A percentile compares a stretch with the other conserved stretches of the same genome.
Evolutionary conservation across 2,113 vertebrate genomes (phyloP).

Genomic region (Pygathrix nemaeus): DNA sequence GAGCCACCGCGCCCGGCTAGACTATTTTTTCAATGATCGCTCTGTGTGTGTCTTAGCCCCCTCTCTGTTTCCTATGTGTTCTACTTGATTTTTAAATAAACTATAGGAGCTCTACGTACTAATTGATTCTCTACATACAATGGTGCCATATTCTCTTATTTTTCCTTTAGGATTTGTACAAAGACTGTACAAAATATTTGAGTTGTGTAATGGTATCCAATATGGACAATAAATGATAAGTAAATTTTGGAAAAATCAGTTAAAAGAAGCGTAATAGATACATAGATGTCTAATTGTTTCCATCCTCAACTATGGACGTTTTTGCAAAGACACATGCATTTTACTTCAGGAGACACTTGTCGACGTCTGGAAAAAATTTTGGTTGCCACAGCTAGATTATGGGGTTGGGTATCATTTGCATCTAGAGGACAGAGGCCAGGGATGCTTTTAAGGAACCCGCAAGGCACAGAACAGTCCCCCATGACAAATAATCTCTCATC

Average conservation of each 20-base stretch:
- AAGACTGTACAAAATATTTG: no score
- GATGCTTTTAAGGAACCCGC: rapidly evolving
- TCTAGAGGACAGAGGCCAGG: neutral
- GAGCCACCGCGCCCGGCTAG: no score
- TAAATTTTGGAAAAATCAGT: neutral
- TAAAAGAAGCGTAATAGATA: no score
- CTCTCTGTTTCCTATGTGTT: rapidly evolving
- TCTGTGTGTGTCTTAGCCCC: neutral
- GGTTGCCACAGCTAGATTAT: neutral
- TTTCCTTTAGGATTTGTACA: neutral
- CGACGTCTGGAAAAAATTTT: neutral
- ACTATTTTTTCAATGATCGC: neutral
- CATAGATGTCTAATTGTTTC: no score
- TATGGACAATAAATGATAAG: no score
- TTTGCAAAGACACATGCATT: no score
- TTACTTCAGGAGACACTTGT: neutral
- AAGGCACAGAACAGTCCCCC: no score
- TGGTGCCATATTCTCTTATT: neutral
- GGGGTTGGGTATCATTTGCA: no score
- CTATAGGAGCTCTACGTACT: rapidly evolving
- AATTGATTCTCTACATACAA: no score
- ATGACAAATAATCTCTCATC: neutral
- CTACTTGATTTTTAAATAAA: neutral
- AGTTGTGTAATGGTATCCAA: neutral
- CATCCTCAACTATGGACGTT: neutral